These are phyloP conservation scores for Limnothrissa miodon DNA, from an alignment of 2,113 vertebrate species.

Conservation along the genomic window DNA sequence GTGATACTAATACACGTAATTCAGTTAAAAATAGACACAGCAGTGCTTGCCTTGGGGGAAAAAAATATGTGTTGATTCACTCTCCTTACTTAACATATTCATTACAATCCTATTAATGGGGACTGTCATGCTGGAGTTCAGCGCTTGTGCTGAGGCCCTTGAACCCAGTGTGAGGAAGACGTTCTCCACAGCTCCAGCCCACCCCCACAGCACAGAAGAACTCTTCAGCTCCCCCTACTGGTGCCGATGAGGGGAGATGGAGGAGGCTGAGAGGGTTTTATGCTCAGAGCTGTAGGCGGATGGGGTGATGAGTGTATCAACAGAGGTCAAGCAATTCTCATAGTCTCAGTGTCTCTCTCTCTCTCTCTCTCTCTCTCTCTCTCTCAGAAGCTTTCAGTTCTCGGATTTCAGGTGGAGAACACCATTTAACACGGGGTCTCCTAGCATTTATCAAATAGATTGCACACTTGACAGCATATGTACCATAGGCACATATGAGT, in stretches of 20 bases:
- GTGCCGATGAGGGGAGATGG: background rate
- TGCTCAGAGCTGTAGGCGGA: background rate
- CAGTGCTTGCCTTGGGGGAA: constrained; percentile 26
- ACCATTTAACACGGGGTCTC: constrained; percentile 43
- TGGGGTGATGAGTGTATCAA: background rate
- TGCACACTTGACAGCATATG: constrained; percentile 38
- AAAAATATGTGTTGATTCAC: constrained; percentile 46
- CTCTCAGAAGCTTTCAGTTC: background rate
- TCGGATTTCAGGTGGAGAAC: constrained; percentile 32
- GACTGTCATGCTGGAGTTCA: constrained; percentile 44
- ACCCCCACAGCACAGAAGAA: background rate
- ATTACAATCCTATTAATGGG: constrained; percentile 48
- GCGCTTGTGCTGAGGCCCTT: constrained; percentile 30
- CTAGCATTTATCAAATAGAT: constrained; percentile 54
- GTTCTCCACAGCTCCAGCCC: constrained; percentile 3
- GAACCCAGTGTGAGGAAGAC: background rate
- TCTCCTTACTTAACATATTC: constrained; percentile 55
- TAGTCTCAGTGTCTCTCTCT: background rate
- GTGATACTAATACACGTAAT: background rate
- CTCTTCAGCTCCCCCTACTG: constrained; percentile 37
- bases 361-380: background rate
- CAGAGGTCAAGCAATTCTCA: constrained; percentile 21
- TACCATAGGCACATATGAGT: constrained; percentile 40
- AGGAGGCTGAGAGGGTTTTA: background rate
- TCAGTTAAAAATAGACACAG: background rate